phyloP scores from a whole-genome alignment of 2,888 invertebrate species.

The Noctua janthina region DNA sequence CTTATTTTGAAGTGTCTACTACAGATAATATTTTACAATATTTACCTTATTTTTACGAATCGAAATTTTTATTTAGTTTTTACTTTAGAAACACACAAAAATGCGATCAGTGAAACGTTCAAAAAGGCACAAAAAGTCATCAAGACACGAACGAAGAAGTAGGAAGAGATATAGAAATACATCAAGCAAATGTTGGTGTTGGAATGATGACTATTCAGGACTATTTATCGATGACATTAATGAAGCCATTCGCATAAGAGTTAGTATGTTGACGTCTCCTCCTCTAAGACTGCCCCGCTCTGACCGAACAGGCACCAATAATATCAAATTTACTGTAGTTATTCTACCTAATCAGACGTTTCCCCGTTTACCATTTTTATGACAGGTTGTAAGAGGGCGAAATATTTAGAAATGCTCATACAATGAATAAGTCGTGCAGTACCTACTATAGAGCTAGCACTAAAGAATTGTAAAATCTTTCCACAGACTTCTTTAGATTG shows the following conservation, averaged over 20 bases:
- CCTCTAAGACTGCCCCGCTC: not conserved
- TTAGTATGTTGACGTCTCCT: constrained; percentile 22
- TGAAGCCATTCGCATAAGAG: constrained; percentile 64
- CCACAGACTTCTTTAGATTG: not conserved
- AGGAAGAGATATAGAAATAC: constrained; percentile 54
- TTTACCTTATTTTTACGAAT: constrained; percentile 8
- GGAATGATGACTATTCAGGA: constrained; percentile 37
- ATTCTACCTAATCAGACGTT: not conserved
- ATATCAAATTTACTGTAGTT: not conserved
- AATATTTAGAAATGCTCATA: not conserved
- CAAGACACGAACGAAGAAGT: not conserved
- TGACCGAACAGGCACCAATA: not conserved
- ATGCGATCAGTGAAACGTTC: constrained; percentile 43
- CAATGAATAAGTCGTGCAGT: not conserved
- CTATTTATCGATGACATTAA: constrained; percentile 70
- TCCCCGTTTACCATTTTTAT: not conserved
- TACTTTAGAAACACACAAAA: constrained; percentile 22
- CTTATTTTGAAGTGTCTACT: not conserved
- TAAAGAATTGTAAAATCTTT: not conserved
- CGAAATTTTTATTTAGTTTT: constrained; percentile 45
- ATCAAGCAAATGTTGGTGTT: constrained; percentile 38
- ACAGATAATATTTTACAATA: not conserved
- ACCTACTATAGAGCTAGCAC: not conserved
- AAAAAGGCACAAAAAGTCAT: constrained; percentile 32
- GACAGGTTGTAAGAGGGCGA: not conserved